These are phyloP conservation scores for Chamaea fasciata DNA, from an alignment of 2,113 vertebrate genomes.

Conservation along the genomic window DNA sequence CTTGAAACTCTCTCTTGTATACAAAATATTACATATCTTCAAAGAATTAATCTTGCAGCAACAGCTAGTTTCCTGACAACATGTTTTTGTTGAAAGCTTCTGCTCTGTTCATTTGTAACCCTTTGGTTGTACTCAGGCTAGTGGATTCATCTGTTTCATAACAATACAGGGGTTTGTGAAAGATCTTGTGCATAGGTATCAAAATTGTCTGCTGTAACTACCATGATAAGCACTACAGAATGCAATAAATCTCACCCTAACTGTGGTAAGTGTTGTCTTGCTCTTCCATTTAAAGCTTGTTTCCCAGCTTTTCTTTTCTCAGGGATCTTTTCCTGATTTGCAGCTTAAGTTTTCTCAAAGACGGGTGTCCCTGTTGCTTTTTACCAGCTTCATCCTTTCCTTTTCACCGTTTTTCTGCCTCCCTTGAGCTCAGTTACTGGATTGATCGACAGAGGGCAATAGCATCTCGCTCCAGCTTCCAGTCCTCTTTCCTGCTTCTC, in stretches of 20 bases:
- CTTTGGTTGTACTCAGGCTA: background rate
- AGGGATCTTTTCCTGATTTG: background rate
- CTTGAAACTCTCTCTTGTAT: background rate
- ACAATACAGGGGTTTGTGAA: background rate
- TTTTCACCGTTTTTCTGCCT: background rate
- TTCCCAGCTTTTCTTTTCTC: background rate
- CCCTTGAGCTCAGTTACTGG: background rate
- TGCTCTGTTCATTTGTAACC: background rate
- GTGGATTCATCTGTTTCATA: background rate
- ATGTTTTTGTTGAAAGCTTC: background rate
- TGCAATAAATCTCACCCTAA: background rate
- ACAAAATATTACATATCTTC: background rate
- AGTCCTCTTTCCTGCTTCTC: background rate
- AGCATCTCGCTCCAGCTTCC: background rate
- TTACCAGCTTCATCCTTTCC: background rate
- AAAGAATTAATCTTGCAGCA: background rate
- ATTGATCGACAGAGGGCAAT: background rate
- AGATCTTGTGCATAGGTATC: background rate
- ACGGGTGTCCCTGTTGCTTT: background rate
- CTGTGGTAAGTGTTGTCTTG: background rate
- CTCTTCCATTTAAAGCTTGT: background rate
- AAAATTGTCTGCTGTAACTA: background rate
- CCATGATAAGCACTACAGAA: background rate
- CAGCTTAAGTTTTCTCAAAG: background rate
- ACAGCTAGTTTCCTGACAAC: background rate